Evolutionary conservation across 2,797 vertebrate genomes (phyloP).

Genomic region (Calcarius lapponicus): DNA sequence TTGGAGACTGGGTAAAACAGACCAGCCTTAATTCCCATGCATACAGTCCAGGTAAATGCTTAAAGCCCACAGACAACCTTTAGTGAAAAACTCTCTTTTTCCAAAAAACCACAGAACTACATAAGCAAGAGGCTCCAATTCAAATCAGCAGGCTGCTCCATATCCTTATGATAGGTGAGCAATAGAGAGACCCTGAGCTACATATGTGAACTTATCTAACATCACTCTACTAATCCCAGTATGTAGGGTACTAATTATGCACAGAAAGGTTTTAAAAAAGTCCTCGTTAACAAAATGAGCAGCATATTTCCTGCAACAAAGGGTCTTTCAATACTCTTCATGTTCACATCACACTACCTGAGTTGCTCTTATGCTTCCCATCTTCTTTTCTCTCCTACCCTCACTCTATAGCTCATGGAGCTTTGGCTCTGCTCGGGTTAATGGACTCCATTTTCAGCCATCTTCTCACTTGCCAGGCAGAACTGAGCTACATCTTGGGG

Average conservation of each 20-base stretch:
- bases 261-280: neutral
- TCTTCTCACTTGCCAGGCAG: neutral
- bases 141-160: neutral
- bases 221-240: neutral
- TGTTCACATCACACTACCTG: neutral
- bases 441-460: neutral
- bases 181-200: neutral
- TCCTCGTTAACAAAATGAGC: neutral
- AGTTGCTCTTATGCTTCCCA: neutral
- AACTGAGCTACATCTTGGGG: neutral
- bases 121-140: neutral
- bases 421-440: neutral
- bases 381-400: neutral
- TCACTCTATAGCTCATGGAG: neutral
- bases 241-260: neutral
- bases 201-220: accelerated
- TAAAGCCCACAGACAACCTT: accelerated
- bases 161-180: accelerated
- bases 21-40: neutral
- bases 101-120: neutral
- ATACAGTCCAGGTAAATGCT: neutral
- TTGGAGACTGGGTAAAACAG: neutral
- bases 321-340: neutral
- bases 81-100: neutral
- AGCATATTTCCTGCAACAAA: neutral